Percentiles rank a stretch among this genome's conserved stretches.
Evolutionary conservation across 2,888 invertebrate species (phyloP).

Genomic region (Melangyna quadrimaculata): DNA sequence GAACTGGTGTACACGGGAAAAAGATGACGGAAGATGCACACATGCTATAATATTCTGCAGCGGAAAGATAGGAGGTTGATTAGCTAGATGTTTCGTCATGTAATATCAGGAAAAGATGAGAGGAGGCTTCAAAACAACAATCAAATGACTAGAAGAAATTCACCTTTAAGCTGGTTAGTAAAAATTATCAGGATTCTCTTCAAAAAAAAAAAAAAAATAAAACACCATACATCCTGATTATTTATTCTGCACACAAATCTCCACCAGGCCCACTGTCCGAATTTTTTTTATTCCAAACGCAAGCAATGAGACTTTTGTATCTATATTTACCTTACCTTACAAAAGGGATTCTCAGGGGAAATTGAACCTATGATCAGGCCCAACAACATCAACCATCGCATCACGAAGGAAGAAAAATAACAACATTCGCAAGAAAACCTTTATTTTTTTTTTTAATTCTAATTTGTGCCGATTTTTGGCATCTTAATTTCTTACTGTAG

Average conservation of each 20-base stretch:
- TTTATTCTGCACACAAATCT: constrained; percentile 59
- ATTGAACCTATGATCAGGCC: background rate
- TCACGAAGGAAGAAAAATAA: constrained; percentile 8
- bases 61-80: too few relatives aligned
- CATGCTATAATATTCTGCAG: too few relatives aligned
- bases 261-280: constrained; percentile 39
- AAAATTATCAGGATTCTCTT: constrained; percentile 45
- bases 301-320: constrained; percentile 5
- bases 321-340: background rate
- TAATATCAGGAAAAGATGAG: too few relatives aligned
- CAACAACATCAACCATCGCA: too few relatives aligned
- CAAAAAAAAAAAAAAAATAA: constrained; percentile 36
- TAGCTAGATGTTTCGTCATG: too few relatives aligned
- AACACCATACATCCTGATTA: constrained; percentile 53
- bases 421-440: constrained; percentile 1
- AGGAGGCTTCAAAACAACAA: background rate
- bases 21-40: too few relatives aligned
- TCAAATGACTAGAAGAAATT: background rate
- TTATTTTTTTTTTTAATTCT: constrained; percentile 60
- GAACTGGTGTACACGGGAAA: background rate
- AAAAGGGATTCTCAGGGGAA: background rate
- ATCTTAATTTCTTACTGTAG: constrained; percentile 12
- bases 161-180: background rate
- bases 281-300: constrained; percentile 57
- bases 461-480: constrained; percentile 58